Evolutionary conservation across 2,113 vertebrate species (phyloP).

Genomic region (Coptodon bakossiorum): DNA sequence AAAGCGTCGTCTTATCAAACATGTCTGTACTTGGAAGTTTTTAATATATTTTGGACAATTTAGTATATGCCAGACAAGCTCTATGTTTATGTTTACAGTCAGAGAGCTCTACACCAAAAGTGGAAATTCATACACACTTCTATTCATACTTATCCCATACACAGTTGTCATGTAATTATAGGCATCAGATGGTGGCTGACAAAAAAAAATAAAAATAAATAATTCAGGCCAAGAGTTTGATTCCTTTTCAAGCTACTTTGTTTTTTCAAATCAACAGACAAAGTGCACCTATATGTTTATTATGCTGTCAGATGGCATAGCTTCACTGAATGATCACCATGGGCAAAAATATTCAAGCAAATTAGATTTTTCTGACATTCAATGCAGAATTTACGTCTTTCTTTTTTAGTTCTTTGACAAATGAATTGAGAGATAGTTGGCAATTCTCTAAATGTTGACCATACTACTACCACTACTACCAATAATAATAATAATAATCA

Average conservation of each 20-base stretch:
- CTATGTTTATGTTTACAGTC: neutral
- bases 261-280: fast-evolving
- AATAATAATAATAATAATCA: fast-evolving
- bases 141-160: neutral
- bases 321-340: neutral
- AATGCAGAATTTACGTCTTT: neutral
- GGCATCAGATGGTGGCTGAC: neutral
- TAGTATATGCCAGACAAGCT: neutral
- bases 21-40: neutral
- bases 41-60: neutral
- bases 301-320: neutral
- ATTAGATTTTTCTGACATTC: neutral
- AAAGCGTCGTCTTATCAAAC: neutral
- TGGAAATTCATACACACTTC: neutral
- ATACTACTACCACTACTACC: neutral
- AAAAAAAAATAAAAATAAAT: neutral
- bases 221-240: neutral
- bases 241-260: fast-evolving
- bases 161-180: neutral
- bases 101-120: neutral
- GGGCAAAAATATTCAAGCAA: neutral
- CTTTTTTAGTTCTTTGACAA: neutral
- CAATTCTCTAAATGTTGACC: fast-evolving
- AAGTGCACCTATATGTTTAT: neutral
- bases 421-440: neutral